Conservation (phyloP, 2,888 invertebrate species). For the Abrostola triplasia region DNA sequence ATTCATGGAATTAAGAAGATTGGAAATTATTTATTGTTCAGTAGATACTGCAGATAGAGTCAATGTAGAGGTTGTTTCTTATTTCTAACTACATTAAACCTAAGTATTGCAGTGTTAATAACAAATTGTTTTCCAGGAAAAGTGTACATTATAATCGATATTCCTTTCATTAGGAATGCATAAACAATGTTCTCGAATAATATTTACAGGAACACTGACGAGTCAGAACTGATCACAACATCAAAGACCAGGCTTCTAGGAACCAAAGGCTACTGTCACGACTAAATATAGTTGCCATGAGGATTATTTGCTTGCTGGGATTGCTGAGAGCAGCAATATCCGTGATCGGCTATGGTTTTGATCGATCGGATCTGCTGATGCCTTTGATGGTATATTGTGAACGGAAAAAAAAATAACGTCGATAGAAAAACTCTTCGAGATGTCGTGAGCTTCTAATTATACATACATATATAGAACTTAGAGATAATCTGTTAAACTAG, state of each 20-base stretch:
- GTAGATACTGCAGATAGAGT: too few species aligned
- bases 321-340: conserved; percentile 31
- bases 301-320: conserved; percentile 35
- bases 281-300: conserved; percentile 42
- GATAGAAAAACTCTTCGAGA: conserved; percentile 16
- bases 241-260: conserved; percentile 62
- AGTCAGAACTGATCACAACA: conserved; percentile 48
- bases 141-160: conserved; percentile 27
- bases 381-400: conserved; percentile 31
- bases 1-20: too few species aligned
- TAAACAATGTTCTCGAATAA: conserved; percentile 40
- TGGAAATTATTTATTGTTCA: too few species aligned
- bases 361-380: conserved; percentile 26
- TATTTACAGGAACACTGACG: conserved; percentile 56
- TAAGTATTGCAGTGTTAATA: neutral
- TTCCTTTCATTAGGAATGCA: conserved; percentile 31
- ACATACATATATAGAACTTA: neutral
- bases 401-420: conserved; percentile 25
- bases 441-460: conserved; percentile 2
- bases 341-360: conserved; percentile 44
- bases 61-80: too few species aligned
- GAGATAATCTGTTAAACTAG: neutral
- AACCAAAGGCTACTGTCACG: conserved; percentile 45
- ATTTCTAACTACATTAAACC: neutral
- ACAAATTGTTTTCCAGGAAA: conserved; percentile 26